phyloP scores from a whole-genome alignment of 2,113 vertebrate species.

The Nothoprocta perdicaria region DNA sequence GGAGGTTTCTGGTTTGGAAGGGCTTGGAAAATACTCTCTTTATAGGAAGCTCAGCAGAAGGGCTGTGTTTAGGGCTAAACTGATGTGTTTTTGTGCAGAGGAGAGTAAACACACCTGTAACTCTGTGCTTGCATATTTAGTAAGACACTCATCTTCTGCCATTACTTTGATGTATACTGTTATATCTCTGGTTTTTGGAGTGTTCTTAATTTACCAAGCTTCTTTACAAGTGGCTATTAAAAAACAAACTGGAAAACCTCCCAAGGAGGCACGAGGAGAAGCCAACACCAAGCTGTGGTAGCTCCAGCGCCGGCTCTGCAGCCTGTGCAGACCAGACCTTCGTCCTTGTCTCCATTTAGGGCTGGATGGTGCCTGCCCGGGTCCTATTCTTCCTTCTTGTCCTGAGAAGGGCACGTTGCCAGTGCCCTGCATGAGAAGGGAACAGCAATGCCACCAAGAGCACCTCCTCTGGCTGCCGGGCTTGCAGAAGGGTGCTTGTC shows the following conservation, averaged over 20 bases:
- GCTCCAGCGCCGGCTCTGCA: not conserved
- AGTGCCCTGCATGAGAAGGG: not conserved
- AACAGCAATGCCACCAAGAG: not conserved
- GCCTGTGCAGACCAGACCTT: not conserved
- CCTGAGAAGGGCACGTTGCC: not conserved
- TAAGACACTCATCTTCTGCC: fast-evolving
- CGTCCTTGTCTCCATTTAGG: not conserved
- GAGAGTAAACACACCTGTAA: not conserved
- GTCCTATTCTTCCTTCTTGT: fast-evolving
- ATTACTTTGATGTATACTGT: not conserved
- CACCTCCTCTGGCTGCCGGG: not conserved
- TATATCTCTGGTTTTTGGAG: fast-evolving
- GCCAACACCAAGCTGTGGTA: not conserved
- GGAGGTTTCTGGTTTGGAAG: not conserved
- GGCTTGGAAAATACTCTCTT: not conserved
- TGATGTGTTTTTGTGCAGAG: not conserved
- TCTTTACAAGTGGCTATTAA: not conserved
- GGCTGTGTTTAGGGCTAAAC: not conserved
- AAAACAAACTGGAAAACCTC: not conserved
- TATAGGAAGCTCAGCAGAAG: not conserved
- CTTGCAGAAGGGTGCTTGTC: not conserved
- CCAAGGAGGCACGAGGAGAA: not conserved
- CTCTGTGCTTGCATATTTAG: not conserved
- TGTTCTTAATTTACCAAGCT: not conserved
- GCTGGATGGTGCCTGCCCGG: not conserved